phyloP scores from a whole-genome alignment of 2,113 vertebrate species.

The Clinocottus analis region DNA sequence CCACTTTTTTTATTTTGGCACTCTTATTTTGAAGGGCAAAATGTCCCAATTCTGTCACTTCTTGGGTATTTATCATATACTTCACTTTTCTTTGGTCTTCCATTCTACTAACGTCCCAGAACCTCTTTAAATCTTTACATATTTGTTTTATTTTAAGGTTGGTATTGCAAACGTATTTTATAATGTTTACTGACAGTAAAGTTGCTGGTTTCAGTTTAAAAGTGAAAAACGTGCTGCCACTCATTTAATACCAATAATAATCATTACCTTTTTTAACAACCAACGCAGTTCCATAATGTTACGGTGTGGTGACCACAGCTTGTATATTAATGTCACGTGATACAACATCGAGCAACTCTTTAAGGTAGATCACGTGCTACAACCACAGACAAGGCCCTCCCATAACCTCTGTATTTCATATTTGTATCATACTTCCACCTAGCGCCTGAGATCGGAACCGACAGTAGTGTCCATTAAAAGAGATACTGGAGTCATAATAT shows the following conservation, averaged over 20 bases:
- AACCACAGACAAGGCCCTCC: conserved; percentile 10
- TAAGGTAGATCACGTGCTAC: background rate
- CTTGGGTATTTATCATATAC: background rate
- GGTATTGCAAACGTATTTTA: background rate
- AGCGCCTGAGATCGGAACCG: conserved; percentile 24
- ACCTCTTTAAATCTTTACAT: background rate
- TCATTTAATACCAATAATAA: background rate
- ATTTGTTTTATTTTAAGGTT: background rate
- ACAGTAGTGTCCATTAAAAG: background rate
- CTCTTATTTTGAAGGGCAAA: conserved; percentile 46
- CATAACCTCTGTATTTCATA: background rate
- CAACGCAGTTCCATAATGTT: background rate
- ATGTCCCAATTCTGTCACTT: background rate
- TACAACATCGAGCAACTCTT: background rate
- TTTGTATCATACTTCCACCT: conserved; percentile 50
- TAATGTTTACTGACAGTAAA: too few relatives aligned
- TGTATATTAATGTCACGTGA: background rate
- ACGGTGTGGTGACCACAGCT: background rate
- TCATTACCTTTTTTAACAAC: background rate
- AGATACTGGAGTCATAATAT: background rate
- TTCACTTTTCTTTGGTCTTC: background rate
- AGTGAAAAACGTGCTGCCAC: background rate
- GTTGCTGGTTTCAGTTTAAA: background rate
- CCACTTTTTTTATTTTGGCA: too few relatives aligned
- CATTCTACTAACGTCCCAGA: background rate